Evolutionary conservation across 1,140 invertebrate species (phyloP).

Genomic region (Chrysoperla carnea): DNA sequence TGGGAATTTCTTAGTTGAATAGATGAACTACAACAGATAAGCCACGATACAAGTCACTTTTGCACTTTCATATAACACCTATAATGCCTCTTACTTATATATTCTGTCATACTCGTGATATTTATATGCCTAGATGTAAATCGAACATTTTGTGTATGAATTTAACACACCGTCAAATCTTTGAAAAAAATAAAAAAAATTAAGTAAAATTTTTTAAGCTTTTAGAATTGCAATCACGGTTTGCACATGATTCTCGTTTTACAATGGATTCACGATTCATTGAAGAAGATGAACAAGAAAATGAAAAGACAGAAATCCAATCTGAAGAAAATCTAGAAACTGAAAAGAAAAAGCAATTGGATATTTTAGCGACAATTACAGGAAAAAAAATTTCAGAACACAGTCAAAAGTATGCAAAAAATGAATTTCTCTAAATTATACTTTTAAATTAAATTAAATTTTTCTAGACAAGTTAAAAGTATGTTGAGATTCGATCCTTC

Average conservation of each 20-base stretch:
- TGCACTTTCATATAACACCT: too few species aligned
- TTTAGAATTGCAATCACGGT: conserved; percentile 32
- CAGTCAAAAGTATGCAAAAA: conserved; percentile 15
- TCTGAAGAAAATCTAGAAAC: conserved; percentile 22
- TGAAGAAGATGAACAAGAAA: conserved; percentile 21
- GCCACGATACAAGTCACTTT: too few species aligned
- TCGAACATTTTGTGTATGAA: too few species aligned
- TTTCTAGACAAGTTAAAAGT: conserved; percentile 1
- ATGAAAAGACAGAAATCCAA: conserved; percentile 10
- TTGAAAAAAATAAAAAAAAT: conserved; percentile 3
- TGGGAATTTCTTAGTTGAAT: too few species aligned
- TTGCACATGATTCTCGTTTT: conserved; percentile 39
- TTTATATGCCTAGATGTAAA: too few species aligned
- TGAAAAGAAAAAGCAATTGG: conserved; percentile 34
- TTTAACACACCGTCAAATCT: background rate
- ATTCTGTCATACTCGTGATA: too few species aligned
- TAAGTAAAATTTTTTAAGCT: too few species aligned
- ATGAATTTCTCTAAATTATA: conserved; percentile 10
- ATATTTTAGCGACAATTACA: conserved; percentile 35
- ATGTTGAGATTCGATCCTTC: conserved; percentile 43
- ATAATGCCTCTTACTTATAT: too few species aligned
- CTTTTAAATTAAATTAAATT: background rate
- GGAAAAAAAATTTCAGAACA: conserved; percentile 19
- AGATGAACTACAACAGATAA: too few species aligned
- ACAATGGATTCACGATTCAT: conserved; percentile 35